Base-by-base conservation (phyloP, 2,113 vertebrate genomes). In the Chlorodrepanis virens region DNA sequence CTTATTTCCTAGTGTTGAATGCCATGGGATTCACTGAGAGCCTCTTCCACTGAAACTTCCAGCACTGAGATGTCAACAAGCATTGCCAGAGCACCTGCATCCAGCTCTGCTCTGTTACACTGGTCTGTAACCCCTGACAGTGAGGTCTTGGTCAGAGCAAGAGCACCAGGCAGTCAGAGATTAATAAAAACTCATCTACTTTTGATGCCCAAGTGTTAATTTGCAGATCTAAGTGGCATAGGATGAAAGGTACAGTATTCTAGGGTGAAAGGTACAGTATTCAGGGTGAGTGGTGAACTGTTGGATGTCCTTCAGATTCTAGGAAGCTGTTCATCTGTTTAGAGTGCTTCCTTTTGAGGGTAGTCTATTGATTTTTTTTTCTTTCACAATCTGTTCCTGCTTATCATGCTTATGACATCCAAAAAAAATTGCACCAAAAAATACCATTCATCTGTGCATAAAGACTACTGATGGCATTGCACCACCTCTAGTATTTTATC, bases 361-460 rank as follows among this genome's bases (percentile, higher is more conserved):
- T 49, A 79, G 10, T n/a, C n/a, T 50, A 63, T 27, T n/a, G 29
- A 74, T 35, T 56, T 91, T 59, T 70, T 56, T 85, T 72, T 75
- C 42, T 80, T 89, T 81, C 40, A 83, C 57, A 86, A 40, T 57
- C 45, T 83, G 52, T 77, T 93, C 35, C 29, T 77, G 31, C 12
- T 92, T 23, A 71, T 68, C 93, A 35, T 72, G 71, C 27, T 74
- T 88, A 68, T 83, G 21, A 50, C 92, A 85, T 40, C 49, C 35
- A 87, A 87, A 93, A 94, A 88, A 3, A 3, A 27, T 31, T 4
- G 22, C 64, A 50, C 18, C 8, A 77, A 75, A 75, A 92, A 81
- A 71, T 87, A 60, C 23, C 16, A 63, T 78, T 75, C 11, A 52
- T 70, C 42, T 75, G 29, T 65, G 29, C 56, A 52, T 47, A 44